Evolutionary conservation across 2,888 invertebrate genomes (phyloP), one percentile per base, ranked within the genome.

Genomic region (Plutella xylostella): DNA sequence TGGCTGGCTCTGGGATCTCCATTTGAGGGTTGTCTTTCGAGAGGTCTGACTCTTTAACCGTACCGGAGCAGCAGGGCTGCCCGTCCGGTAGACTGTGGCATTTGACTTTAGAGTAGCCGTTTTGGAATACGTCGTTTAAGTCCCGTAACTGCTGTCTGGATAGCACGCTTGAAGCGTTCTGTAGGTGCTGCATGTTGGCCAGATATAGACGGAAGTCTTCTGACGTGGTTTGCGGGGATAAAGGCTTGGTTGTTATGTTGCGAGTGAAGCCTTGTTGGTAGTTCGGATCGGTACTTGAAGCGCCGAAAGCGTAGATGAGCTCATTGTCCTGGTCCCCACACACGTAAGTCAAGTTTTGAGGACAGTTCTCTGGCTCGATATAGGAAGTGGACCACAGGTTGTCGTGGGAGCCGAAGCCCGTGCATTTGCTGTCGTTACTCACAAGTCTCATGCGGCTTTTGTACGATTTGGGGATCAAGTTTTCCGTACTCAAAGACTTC

Each of bases 191-290:
- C 68, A 91, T 88, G 58, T 90, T 90, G 18, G 90, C 90, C 51
- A 91, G 68, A 61, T 91, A 91, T 47, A 89, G 67, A 57, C 90
- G 86, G 51, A 91, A 91, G 58, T 91, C 91, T 61, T 90, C 90
- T 0, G 88, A 88, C 0, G 88, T 88, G 19, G 86, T 87, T 52
- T 88, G 88, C 1, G 88, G 88, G 30, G 89, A 89, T 1, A 91
- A 58, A 1, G 90, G 86, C 49, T 89, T 89, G 0, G 90, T 88
- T 1, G 87, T 87, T 14, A 89, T 83, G 63, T 87, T 85, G 57
- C 87, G 66, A 3, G 83, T 85, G 51, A 80, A 76, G 0, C 74
- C 72, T 1, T 55, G 59, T 28, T 72, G 74, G 43, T 63, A 71
- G 0, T 65, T 58, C n/a, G 79, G 78, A 1, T 82, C 83, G n/a